Evolutionary conservation across 2,888 invertebrate genomes (phyloP).

Genomic region (Bellardia pandia): DNA sequence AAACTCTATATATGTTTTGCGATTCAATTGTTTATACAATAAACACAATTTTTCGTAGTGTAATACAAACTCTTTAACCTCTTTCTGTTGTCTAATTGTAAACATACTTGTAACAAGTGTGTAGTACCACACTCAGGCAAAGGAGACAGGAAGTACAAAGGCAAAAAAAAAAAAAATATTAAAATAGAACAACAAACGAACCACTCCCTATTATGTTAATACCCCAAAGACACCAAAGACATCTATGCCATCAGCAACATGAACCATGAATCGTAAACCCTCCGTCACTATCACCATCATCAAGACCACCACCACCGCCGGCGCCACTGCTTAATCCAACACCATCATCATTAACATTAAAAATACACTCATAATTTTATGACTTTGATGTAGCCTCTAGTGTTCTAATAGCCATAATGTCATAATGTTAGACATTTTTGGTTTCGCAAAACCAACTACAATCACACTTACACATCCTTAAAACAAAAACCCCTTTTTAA

Average conservation of each 20-base stretch:
- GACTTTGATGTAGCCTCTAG: slow-evolving; percentile 58
- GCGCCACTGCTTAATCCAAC: neutral
- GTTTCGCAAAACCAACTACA: neutral
- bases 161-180: neutral
- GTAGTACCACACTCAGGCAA: neutral
- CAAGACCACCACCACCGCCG: neutral
- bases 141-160: neutral
- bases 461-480: neutral
- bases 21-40: no score
- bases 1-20: no score
- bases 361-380: slow-evolving; percentile 49
- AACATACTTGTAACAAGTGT: neutral
- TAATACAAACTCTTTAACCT: neutral
- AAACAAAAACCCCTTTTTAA: slow-evolving; percentile 5
- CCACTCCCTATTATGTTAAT: slow-evolving; percentile 60
- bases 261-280: neutral
- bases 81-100: neutral
- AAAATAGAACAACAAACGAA: neutral
- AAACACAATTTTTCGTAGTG: neutral
- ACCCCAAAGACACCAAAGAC: neutral
- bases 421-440: slow-evolving; percentile 33
- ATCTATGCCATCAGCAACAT: neutral
- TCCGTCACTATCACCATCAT: neutral
- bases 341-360: slow-evolving; percentile 8
- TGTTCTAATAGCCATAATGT: slow-evolving; percentile 59